Percentiles rank a stretch among this genome's conserved stretches.
Conservation (phyloP, 1,140 invertebrate species). For the Ectropis grisescens region DNA sequence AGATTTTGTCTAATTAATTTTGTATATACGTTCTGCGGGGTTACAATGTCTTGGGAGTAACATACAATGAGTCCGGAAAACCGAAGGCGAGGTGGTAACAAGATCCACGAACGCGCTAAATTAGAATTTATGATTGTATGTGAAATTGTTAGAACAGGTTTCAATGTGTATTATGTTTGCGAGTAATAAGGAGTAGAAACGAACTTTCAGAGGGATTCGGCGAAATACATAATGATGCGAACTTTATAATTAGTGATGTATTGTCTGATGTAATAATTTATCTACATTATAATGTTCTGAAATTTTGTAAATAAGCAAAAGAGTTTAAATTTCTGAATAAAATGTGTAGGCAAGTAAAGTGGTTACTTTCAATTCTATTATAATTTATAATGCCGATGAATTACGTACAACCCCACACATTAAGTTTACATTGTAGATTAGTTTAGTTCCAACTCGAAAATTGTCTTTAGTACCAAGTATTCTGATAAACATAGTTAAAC, state of each 20-base stretch:
- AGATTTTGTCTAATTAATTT: constrained; percentile 69
- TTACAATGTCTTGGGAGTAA: constrained; percentile 58
- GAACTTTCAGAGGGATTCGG: constrained; percentile 22
- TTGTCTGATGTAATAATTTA: too few relatives aligned
- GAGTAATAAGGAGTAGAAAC: constrained; percentile 17
- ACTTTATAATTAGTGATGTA: constrained; percentile 24
- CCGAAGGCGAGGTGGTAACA: constrained; percentile 48
- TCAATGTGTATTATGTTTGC: constrained; percentile 42
- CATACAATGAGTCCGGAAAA: constrained; percentile 51
- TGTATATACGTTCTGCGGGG: constrained; percentile 55
- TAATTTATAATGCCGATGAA: too few relatives aligned
- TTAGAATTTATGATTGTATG: constrained; percentile 69
- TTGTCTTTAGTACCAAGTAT: too few relatives aligned
- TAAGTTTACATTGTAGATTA: too few relatives aligned
- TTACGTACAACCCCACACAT: too few relatives aligned
- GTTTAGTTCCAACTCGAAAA: too few relatives aligned
- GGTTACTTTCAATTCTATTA: too few relatives aligned
- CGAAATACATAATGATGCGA: constrained; percentile 18
- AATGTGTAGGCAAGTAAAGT: too few relatives aligned
- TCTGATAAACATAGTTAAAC: too few relatives aligned
- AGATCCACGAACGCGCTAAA: constrained; percentile 57
- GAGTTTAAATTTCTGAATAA: too few relatives aligned
- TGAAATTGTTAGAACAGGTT: constrained; percentile 61
- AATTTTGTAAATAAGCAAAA: too few relatives aligned
- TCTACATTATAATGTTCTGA: too few relatives aligned